These are phyloP conservation scores for Bovichtus diacanthus DNA, from an alignment of 2,797 vertebrate genomes.

Conservation along the genomic window DNA sequence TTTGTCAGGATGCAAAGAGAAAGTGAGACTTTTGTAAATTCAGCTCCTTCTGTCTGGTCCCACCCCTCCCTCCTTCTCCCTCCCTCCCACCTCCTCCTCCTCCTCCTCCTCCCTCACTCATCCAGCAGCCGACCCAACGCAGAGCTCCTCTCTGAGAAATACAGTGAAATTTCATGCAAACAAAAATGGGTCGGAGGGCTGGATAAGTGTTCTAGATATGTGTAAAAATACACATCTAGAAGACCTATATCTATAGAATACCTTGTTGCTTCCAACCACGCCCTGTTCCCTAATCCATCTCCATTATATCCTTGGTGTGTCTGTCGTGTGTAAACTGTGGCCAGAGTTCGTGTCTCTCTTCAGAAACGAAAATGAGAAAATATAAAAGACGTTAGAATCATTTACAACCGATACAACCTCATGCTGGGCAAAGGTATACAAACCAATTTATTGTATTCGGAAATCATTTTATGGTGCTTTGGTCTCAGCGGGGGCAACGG, in stretches of 20 bases:
- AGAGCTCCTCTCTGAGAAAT: not conserved
- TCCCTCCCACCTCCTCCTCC: constrained; percentile 1
- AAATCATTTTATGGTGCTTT: not conserved
- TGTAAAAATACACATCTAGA: constrained; percentile 38
- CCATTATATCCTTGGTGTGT: constrained; percentile 83
- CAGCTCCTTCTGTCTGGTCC: constrained; percentile 36
- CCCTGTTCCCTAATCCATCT: constrained; percentile 23
- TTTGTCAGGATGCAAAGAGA: constrained; percentile 50
- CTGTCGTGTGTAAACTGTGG: constrained; percentile 74
- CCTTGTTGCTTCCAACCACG: not conserved
- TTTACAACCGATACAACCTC: not conserved
- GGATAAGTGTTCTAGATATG: constrained; percentile 56
- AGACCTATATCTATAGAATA: constrained; percentile 5
- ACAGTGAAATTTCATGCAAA: not conserved
- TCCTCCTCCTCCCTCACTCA: constrained; percentile 17
- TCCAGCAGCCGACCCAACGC: constrained; percentile 18
- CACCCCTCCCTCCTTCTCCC: not conserved
- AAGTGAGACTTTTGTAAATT: constrained; percentile 51
- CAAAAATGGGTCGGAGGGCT: constrained; percentile 7
- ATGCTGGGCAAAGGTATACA: not conserved
- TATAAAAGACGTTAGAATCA: not conserved
- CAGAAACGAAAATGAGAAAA: not conserved
- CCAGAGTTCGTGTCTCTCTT: constrained; percentile 48
- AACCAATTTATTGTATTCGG: not conserved
- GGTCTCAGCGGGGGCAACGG: not conserved